Evolutionary conservation across 1,140 invertebrate species (phyloP).

Genomic region (Diorhabda elongata): DNA sequence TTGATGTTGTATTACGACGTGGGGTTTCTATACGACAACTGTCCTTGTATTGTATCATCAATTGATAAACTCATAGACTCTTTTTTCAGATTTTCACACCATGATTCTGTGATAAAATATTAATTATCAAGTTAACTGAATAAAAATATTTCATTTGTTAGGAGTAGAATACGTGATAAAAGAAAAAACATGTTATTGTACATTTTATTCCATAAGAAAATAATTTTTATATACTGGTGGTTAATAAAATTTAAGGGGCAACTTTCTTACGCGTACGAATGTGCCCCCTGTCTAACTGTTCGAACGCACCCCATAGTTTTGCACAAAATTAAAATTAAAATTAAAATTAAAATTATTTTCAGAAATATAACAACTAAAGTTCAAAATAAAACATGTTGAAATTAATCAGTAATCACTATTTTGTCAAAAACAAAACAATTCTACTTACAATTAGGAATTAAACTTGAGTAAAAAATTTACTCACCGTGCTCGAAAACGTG

Average conservation of each 20-base stretch:
- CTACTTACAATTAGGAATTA: background rate
- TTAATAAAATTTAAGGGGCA: background rate
- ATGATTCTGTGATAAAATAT: too few species aligned
- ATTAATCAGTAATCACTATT: constrained; percentile 3
- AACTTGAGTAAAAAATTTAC: constrained; percentile 10
- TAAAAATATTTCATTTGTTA: constrained; percentile 7
- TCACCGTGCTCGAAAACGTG: background rate
- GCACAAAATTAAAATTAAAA: background rate
- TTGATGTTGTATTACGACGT: too few species aligned
- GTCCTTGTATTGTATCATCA: too few species aligned
- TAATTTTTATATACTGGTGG: background rate
- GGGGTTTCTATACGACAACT: too few species aligned
- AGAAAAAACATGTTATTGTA: background rate
- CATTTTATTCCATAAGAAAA: constrained; percentile 5
- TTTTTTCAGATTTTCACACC: too few species aligned
- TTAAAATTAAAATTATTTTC: constrained; percentile 1
- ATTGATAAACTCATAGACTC: too few species aligned
- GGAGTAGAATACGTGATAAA: background rate
- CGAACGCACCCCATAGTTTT: background rate
- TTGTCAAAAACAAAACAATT: constrained; percentile 10
- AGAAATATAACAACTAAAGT: constrained; percentile 8
- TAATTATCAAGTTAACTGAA: background rate
- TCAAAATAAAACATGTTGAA: background rate
- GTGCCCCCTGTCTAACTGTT: constrained; percentile 1
- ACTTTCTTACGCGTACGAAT: constrained; percentile 12